Percentiles rank a stretch among this genome's conserved stretches.
Conservation (phyloP, 2,113 vertebrate species). For the Campylorhamphus procurvoides region DNA sequence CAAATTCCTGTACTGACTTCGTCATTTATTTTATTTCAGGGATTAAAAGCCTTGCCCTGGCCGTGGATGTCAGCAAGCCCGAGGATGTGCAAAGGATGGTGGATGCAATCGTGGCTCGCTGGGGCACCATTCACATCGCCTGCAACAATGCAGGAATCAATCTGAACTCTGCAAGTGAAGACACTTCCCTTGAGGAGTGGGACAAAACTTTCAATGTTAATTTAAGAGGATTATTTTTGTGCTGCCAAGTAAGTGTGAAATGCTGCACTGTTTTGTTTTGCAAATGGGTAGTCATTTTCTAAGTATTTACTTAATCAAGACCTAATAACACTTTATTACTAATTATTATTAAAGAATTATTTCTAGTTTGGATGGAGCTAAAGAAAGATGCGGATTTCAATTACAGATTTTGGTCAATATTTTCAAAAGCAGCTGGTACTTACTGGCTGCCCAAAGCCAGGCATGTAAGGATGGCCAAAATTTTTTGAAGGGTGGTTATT, state of each 20-base stretch:
- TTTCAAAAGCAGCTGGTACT: neutral
- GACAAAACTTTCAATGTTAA: conserved; percentile 82
- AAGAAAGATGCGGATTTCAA: neutral
- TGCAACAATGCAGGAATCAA: conserved; percentile 85
- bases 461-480: neutral
- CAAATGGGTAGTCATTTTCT: neutral
- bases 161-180: conserved; percentile 82
- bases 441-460: neutral
- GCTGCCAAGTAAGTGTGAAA: conserved; percentile 77
- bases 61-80: conserved; percentile 80
- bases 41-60: conserved; percentile 75
- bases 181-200: conserved; percentile 81
- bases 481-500: neutral
- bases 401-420: neutral
- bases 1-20: conserved; percentile 10
- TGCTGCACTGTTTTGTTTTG: neutral
- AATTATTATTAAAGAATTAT: neutral
- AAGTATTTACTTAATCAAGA: neutral
- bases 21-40: conserved; percentile 52
- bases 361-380: neutral
- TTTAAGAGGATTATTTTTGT: conserved; percentile 82
- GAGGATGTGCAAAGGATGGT: conserved; percentile 77
- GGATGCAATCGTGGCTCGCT: conserved; percentile 70
- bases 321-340: neutral
- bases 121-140: conserved; percentile 75